A percentile compares a stretch with the other conserved stretches of the same genome.
These are phyloP conservation scores for Microtus pennsylvanicus DNA, from an alignment of 2,113 vertebrate species.

Conservation along the genomic window DNA sequence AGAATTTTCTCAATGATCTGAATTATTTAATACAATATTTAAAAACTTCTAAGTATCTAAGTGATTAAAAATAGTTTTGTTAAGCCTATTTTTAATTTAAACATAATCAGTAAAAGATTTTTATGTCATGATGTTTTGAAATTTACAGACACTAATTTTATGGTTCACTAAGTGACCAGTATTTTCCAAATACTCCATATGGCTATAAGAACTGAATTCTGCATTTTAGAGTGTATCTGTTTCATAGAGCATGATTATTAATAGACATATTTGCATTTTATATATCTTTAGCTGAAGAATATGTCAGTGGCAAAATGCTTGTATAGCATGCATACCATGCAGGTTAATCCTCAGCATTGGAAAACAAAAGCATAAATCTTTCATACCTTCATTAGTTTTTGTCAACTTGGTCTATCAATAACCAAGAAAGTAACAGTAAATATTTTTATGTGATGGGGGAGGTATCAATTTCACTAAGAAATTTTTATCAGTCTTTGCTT, in stretches of 20 bases:
- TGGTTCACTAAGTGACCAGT: background rate
- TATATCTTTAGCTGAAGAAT: background rate
- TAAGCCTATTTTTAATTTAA: constrained; percentile 13
- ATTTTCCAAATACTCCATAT: background rate
- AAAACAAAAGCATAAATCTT: background rate
- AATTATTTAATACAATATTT: constrained; percentile 29
- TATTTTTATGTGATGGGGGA: background rate
- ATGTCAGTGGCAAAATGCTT: too few species aligned
- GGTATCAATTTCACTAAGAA: background rate
- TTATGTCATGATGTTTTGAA: background rate
- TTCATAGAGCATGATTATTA: background rate
- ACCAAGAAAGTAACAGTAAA: background rate
- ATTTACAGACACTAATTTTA: background rate
- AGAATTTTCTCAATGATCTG: background rate
- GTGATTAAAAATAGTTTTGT: background rate
- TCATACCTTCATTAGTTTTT: background rate
- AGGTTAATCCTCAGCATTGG: background rate
- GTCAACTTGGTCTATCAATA: background rate
- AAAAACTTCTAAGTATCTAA: background rate
- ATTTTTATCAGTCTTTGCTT: constrained; percentile 30
- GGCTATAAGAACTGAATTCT: background rate
- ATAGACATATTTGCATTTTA: background rate
- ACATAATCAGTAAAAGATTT: background rate
- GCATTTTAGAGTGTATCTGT: background rate
- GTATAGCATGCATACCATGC: background rate